Evolutionary conservation across 2,113 vertebrate species (phyloP).

Genomic region (Heteronetta atricapilla): DNA sequence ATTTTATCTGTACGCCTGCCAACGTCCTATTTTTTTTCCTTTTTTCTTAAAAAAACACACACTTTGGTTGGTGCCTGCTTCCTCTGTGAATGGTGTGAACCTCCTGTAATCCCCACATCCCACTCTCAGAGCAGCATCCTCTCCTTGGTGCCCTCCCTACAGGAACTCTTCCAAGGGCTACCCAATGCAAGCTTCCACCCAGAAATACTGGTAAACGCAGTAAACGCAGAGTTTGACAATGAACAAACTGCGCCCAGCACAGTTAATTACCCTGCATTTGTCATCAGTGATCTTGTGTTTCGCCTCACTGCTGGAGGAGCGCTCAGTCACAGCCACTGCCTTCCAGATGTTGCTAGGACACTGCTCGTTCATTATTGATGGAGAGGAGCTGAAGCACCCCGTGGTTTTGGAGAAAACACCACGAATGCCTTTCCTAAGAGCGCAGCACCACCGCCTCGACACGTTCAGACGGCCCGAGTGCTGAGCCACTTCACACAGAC

Average conservation of each 20-base stretch:
- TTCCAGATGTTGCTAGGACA: neutral
- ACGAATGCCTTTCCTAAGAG: neutral
- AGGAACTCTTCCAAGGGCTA: too few species aligned
- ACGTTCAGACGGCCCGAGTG: neutral
- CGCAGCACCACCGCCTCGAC: neutral
- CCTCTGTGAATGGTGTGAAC: neutral
- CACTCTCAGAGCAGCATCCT: neutral
- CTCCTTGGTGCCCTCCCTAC: neutral
- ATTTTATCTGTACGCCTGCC: neutral
- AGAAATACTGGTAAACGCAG: too few species aligned
- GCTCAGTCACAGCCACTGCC: neutral
- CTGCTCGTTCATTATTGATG: neutral
- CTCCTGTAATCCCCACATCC: neutral
- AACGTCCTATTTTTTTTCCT: neutral
- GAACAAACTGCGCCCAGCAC: fast-evolving
- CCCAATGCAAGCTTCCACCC: neutral
- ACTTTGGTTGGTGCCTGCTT: neutral
- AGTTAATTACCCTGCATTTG: neutral
- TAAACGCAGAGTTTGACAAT: neutral
- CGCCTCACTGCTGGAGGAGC: neutral
- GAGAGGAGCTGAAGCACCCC: neutral
- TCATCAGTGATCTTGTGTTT: neutral
- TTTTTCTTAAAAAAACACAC: neutral
- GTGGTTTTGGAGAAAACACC: neutral
- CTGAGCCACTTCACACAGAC: neutral